phyloP scores from a whole-genome alignment of 2,888 invertebrate genomes.

The Capitulum mitella region DNA sequence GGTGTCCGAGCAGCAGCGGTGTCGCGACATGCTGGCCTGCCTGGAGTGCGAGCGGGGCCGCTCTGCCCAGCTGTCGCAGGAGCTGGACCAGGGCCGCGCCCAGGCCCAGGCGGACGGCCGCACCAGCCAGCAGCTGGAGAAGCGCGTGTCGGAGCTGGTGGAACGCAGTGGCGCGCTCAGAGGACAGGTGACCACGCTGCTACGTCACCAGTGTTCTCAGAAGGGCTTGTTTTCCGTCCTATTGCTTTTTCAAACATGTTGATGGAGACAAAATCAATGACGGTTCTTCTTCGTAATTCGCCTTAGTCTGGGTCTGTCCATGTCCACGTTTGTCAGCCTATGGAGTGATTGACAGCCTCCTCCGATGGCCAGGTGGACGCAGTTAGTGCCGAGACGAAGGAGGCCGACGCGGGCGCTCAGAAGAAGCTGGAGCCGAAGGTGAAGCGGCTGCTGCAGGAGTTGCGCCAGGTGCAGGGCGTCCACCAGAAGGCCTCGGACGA shows the following conservation, averaged over 20 bases:
- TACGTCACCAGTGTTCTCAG: not conserved
- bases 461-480: not conserved
- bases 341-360: too few species aligned
- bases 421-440: not conserved
- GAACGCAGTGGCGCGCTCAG: not conserved
- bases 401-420: not conserved
- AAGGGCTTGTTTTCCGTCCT: too few species aligned
- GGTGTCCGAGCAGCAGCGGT: conserved; percentile 1
- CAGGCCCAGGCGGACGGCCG: not conserved
- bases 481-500: not conserved
- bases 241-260: too few species aligned
- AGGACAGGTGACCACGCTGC: not conserved
- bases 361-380: not conserved
- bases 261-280: too few species aligned
- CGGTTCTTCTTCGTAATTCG: too few species aligned
- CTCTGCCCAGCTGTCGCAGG: not conserved
- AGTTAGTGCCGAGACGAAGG: not conserved
- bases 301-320: not conserved
- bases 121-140: not conserved
- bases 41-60: conserved; percentile 18
- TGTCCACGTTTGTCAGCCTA: too few species aligned
- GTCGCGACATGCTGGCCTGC: conserved; percentile 11
- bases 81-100: conserved; percentile 9
- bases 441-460: not conserved
- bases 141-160: not conserved